Evolutionary conservation across 2,113 vertebrate species (phyloP).

Genomic region (Alexandromys fortis): DNA sequence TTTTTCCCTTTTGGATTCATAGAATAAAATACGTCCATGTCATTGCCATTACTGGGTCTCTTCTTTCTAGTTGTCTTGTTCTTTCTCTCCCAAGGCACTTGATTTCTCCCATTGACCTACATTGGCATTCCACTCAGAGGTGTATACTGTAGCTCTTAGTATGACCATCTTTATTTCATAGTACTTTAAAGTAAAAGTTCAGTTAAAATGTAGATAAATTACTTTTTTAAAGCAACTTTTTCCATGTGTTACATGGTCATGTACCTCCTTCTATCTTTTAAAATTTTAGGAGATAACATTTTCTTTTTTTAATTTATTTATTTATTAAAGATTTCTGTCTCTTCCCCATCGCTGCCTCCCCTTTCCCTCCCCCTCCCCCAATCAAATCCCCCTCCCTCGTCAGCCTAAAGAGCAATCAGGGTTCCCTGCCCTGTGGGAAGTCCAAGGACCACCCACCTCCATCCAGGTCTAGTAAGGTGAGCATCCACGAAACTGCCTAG

Average conservation of each 20-base stretch:
- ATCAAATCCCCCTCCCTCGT: too few species aligned
- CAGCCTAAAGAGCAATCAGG: too few species aligned
- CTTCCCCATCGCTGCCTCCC: too few species aligned
- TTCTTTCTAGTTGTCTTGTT: neutral
- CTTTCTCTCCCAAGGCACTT: accelerated
- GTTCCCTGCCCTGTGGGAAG: too few species aligned
- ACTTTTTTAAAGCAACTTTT: neutral
- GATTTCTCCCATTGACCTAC: neutral
- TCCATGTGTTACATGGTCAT: neutral
- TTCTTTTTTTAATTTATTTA: too few species aligned
- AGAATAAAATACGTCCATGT: slow-evolving; percentile 30
- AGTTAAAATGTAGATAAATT: neutral
- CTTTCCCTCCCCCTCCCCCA: too few species aligned
- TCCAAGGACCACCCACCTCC: too few species aligned
- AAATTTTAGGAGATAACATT: neutral
- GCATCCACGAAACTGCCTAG: too few species aligned
- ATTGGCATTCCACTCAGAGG: neutral
- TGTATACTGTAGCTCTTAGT: neutral
- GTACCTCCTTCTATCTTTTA: neutral
- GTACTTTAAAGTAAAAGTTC: neutral
- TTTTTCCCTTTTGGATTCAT: slow-evolving; percentile 39
- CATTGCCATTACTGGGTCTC: neutral
- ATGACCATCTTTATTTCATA: neutral
- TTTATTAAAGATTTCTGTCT: too few species aligned
- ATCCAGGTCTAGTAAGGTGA: too few species aligned